phyloP scores from a whole-genome alignment of 2,888 invertebrate species.

The Capitulum mitella region DNA sequence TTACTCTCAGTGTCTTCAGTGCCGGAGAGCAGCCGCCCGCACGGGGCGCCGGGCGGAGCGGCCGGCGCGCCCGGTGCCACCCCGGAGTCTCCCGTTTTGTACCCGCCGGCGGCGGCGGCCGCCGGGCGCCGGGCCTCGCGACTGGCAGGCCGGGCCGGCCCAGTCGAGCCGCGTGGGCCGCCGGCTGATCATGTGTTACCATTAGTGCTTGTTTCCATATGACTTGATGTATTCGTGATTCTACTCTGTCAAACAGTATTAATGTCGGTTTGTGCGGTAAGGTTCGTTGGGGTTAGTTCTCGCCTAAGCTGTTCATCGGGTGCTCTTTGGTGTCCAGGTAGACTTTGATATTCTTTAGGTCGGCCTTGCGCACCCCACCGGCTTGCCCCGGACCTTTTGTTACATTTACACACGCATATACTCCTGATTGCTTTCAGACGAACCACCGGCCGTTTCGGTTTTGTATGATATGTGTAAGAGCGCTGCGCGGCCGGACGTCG shows the following conservation, averaged over 20 bases:
- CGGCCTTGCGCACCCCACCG: neutral
- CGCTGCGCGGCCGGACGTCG: too few relatives aligned
- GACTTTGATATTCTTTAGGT: neutral
- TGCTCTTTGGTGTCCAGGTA: neutral
- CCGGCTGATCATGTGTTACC: neutral
- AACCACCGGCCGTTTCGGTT: neutral
- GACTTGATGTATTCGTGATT: neutral
- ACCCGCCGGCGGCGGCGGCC: neutral
- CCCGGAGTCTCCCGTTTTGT: neutral
- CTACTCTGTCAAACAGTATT: conserved; percentile 24
- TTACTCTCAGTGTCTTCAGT: conserved; percentile 19
- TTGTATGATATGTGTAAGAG: neutral
- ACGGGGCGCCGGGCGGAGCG: neutral
- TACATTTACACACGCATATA: neutral
- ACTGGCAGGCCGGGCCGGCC: neutral
- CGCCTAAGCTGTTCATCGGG: neutral
- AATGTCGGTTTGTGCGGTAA: neutral
- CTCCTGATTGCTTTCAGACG: conserved; percentile 3
- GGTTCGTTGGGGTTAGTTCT: neutral
- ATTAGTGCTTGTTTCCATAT: neutral
- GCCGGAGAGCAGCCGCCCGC: neutral
- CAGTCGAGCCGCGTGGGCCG: neutral
- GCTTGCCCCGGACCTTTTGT: neutral
- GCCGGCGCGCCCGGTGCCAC: neutral
- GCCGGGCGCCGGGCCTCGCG: neutral